These are phyloP conservation scores for Pyrochroa serraticornis DNA, from an alignment of 2,888 invertebrate genomes.

Conservation along the genomic window DNA sequence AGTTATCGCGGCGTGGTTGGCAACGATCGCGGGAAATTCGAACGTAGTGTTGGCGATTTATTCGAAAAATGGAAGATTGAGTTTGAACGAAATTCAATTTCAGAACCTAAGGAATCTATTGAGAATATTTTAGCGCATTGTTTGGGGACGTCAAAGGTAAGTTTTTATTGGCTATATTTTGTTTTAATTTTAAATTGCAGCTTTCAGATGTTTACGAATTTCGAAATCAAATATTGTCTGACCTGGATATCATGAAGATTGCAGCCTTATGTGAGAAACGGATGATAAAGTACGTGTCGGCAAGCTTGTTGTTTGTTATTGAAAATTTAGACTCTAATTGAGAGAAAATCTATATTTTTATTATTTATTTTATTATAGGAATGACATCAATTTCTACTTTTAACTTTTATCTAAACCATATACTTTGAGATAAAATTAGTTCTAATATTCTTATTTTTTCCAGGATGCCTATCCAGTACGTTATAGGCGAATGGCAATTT, in stretches of 20 bases:
- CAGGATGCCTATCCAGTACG: conserved; percentile 67
- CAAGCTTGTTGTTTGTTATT: not conserved
- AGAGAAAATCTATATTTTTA: no score
- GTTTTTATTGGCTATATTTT: conserved; percentile 19
- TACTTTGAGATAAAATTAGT: not conserved
- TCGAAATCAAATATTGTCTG: conserved; percentile 30
- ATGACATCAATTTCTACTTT: no score
- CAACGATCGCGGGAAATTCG: not conserved
- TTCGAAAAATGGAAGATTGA: conserved; percentile 55
- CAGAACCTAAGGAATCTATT: conserved; percentile 62
- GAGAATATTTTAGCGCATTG: conserved; percentile 65
- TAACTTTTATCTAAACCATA: no score
- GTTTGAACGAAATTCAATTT: conserved; percentile 58
- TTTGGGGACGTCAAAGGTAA: conserved; percentile 61
- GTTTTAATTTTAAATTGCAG: conserved; percentile 1
- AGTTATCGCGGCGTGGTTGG: not conserved
- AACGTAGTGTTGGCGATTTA: conserved; percentile 8
- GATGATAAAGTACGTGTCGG: conserved; percentile 37
- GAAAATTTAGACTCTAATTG: no score
- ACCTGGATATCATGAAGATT: conserved; percentile 49
- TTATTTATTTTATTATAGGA: no score
- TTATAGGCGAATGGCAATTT: conserved; percentile 76
- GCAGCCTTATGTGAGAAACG: conserved; percentile 56
- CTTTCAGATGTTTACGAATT: conserved; percentile 28
- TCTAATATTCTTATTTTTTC: not conserved